Evolutionary conservation across 1,140 invertebrate species (phyloP).

Genomic region (silkworm (Bombyx mori)): DNA sequence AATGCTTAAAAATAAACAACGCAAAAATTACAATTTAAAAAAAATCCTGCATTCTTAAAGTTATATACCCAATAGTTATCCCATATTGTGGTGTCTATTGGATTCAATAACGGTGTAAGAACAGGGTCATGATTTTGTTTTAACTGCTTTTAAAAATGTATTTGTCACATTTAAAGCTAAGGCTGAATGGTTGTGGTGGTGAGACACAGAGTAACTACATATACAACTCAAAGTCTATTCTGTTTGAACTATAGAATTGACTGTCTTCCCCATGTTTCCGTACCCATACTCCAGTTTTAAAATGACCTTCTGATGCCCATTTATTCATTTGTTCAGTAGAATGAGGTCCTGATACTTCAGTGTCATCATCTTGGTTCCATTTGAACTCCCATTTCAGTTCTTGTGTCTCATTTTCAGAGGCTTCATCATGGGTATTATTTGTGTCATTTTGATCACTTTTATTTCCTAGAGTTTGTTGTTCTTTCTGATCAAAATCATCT

Average conservation of each 20-base stretch:
- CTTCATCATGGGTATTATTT: slow-evolving; percentile 11
- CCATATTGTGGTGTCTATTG: no score
- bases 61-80: no score
- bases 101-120: no score
- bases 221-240: slow-evolving; percentile 85
- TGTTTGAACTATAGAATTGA: slow-evolving; percentile 88
- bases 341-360: slow-evolving; percentile 88
- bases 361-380: slow-evolving; percentile 84
- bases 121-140: no score
- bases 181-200: no score
- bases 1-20: no score
- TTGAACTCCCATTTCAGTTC: slow-evolving; percentile 92
- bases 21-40: no score
- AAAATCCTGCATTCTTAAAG: no score
- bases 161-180: no score
- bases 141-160: no score
- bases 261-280: slow-evolving; percentile 81
- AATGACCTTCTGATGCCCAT: slow-evolving; percentile 89
- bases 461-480: slow-evolving; percentile 73
- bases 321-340: slow-evolving; percentile 88
- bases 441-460: slow-evolving; percentile 21
- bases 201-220: slow-evolving; percentile 7
- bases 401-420: slow-evolving; percentile 10
- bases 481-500: slow-evolving; percentile 89
- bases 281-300: slow-evolving; percentile 88